Conservation (phyloP, 2,113 vertebrate species). For the Agapornis roseicollis region DNA sequence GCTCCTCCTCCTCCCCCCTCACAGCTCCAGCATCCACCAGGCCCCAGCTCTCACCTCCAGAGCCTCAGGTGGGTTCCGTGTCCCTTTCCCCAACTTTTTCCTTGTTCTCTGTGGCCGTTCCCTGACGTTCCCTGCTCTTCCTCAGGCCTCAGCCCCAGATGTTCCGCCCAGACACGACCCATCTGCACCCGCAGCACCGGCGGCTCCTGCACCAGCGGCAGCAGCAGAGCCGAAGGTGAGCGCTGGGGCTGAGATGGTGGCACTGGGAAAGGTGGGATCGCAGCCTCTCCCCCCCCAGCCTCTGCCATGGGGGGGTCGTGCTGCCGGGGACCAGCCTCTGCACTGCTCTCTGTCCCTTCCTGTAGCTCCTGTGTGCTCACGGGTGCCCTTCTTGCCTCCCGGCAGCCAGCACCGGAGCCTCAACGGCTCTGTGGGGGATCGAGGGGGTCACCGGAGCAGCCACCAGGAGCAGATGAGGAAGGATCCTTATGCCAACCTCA, state of each 20-base stretch:
- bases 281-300: no score
- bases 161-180: conserved; percentile 90
- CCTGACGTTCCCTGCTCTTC: accelerated
- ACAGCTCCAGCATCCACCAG: conserved; percentile 73
- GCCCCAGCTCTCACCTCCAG: conserved; percentile 75
- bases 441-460: conserved; percentile 75
- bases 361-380: conserved; percentile 60
- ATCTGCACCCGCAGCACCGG: conserved; percentile 93
- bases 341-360: conserved; percentile 52
- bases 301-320: background rate
- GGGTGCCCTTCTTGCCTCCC: conserved; percentile 54
- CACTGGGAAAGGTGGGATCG: background rate
- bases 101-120: accelerated
- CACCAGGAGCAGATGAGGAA: conserved; percentile 81
- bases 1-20: conserved; percentile 76
- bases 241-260: background rate
- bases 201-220: conserved; percentile 91
- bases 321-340: conserved; percentile 23
- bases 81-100: accelerated
- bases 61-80: conserved; percentile 62
- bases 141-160: conserved; percentile 75
- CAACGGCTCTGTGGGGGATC: conserved; percentile 74
- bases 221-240: conserved; percentile 78
- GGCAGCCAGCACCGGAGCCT: conserved; percentile 77
- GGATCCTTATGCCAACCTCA: conserved; percentile 95